Conservation (phyloP, 1,140 invertebrate genomes). For the Antheraea pernyi region DNA sequence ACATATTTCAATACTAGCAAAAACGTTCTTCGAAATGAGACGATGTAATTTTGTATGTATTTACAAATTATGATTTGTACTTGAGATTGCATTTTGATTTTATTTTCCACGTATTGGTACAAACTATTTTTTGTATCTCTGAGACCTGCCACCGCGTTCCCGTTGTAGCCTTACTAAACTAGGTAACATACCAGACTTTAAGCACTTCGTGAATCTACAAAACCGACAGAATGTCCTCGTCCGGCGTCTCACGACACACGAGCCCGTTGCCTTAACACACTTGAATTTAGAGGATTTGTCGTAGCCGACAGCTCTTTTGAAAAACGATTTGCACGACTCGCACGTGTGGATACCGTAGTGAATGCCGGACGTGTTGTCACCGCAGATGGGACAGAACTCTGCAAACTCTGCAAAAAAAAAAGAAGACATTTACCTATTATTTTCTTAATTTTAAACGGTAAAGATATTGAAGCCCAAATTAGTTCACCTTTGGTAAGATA, state of each 20-base stretch:
- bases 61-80: no score
- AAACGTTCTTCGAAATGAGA: no score
- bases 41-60: no score
- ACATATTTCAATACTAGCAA: no score
- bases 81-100: no score
- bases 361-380: slow-evolving; percentile 15
- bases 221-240: slow-evolving; percentile 10
- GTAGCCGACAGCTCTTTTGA: slow-evolving; percentile 13
- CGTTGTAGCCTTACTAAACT: slow-evolving; percentile 14
- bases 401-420: neutral
- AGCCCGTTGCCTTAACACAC: neutral
- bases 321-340: slow-evolving; percentile 30
- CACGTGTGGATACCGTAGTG: slow-evolving; percentile 28
- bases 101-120: no score
- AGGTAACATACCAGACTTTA: slow-evolving; percentile 22
- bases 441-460: no score
- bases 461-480: no score
- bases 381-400: slow-evolving; percentile 25
- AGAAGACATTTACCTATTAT: neutral
- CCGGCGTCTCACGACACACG: neutral
- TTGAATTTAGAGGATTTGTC: neutral
- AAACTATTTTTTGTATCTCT: slow-evolving; percentile 8
- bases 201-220: slow-evolving; percentile 26
- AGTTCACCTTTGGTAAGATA: no score
- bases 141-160: slow-evolving; percentile 15